Evolutionary conservation across 2,113 vertebrate genomes (phyloP).

Genomic region (Copsychus sechellarum): DNA sequence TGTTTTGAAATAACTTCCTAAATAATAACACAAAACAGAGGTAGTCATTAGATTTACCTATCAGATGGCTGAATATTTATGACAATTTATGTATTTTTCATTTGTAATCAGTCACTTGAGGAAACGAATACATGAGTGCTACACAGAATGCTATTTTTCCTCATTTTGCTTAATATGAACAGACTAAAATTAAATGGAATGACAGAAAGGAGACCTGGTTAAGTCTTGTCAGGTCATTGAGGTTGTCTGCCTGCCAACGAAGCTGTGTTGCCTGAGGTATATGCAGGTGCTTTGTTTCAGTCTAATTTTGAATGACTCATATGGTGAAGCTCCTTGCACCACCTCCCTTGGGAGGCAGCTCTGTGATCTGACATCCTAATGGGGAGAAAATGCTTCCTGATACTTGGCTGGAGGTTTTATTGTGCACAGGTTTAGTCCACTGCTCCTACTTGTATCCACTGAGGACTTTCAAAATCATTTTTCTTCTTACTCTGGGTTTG

Average conservation of each 20-base stretch:
- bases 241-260: not conserved
- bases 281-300: slow-evolving; percentile 53
- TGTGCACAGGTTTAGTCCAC: not conserved
- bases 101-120: slow-evolving; percentile 33
- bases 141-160: slow-evolving; percentile 25
- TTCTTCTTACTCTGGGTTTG: not conserved
- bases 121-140: not conserved
- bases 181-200: slow-evolving; percentile 25
- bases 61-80: slow-evolving; percentile 30
- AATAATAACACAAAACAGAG: slow-evolving; percentile 7
- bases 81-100: slow-evolving; percentile 8
- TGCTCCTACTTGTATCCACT: not conserved
- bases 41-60: not conserved
- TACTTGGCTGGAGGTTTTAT: not conserved
- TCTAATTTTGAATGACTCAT: slow-evolving; percentile 49
- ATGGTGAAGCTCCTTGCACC: not conserved
- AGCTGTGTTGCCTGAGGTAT: slow-evolving; percentile 17
- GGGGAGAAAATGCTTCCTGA: not conserved
- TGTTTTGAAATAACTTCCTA: slow-evolving; percentile 6
- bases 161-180: not conserved
- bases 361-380: not conserved
- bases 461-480: not conserved
- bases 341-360: slow-evolving; percentile 1
- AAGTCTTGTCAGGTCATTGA: slow-evolving; percentile 40
- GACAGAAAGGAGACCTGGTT: not conserved